Evolutionary conservation across 2,113 vertebrate genomes (phyloP).

Genomic region (Chaenogobius annularis): DNA sequence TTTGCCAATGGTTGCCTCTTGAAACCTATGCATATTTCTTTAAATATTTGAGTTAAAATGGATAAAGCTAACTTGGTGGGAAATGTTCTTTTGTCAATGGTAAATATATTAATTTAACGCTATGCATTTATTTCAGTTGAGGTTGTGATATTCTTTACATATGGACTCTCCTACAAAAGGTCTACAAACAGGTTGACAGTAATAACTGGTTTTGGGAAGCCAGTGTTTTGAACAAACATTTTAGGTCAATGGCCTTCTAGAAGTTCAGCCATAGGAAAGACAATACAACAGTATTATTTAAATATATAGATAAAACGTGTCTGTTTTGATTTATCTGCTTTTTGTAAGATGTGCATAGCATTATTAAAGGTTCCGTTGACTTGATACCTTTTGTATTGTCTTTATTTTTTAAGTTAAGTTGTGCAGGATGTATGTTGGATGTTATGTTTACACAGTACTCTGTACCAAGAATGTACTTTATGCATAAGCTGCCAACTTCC

Average conservation of each 20-base stretch:
- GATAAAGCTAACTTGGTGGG: slow-evolving; percentile 52
- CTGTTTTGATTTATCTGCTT: slow-evolving; percentile 72
- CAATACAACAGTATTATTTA: slow-evolving; percentile 70
- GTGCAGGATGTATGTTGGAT: slow-evolving; percentile 8
- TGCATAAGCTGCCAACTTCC: slow-evolving; percentile 18
- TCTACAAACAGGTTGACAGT: slow-evolving; percentile 38
- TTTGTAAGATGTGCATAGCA: slow-evolving; percentile 75
- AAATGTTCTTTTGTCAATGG: slow-evolving; percentile 46
- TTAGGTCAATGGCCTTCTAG: slow-evolving; percentile 27
- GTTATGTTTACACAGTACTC: neutral
- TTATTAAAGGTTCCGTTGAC: slow-evolving; percentile 76
- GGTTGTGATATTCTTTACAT: slow-evolving; percentile 42
- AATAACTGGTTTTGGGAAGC: slow-evolving; percentile 34
- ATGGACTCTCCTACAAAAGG: slow-evolving; percentile 37
- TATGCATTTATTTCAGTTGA: slow-evolving; percentile 51
- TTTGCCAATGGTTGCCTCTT: slow-evolving; percentile 69
- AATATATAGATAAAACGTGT: slow-evolving; percentile 53
- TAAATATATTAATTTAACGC: slow-evolving; percentile 53
- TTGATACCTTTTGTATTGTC: slow-evolving; percentile 76
- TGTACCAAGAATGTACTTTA: slow-evolving; percentile 2
- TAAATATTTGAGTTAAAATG: slow-evolving; percentile 34
- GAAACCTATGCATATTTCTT: slow-evolving; percentile 70
- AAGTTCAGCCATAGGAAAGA: slow-evolving; percentile 29
- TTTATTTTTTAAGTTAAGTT: slow-evolving; percentile 61
- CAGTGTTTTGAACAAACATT: slow-evolving; percentile 32